Base-by-base conservation (phyloP, 2,113 vertebrate genomes). In the Paedocypris sp. region DNA sequence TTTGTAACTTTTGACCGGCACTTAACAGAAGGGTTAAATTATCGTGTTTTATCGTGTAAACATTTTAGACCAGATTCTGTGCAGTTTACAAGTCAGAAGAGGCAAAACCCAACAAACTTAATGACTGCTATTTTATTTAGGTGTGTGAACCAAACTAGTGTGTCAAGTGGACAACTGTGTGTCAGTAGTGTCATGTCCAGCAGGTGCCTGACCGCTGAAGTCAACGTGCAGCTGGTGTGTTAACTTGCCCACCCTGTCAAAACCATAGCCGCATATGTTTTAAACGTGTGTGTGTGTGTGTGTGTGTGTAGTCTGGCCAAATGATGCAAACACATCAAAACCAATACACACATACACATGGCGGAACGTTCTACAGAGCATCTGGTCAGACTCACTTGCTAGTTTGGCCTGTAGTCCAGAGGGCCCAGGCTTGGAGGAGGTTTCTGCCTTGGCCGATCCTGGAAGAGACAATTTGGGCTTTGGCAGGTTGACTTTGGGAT, bases 401-500 rank as follows among this genome's bases (percentile, higher is more conserved):
- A 98, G 85, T 86, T 98, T 98, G 83, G 95, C 95, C 83, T 98
- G 95, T 72, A 98, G 85, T 91, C 95, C 95, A 68, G 94, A 98
- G 73, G 95, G 95, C 85, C 95, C 95, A 86, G 95, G 92, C 88
- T 98, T 98, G 79, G 92, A 93, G 76, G 95, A 92, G 68, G 91
- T 83, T 81, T 98, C 95, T 8, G 92, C 88, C 78, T 98, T 98
- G 74, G 95, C 96, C 77, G 95, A 94, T 77, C 92, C 92, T 51
- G 93, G 92, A 66, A 98, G 88, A 84, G 95, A 92, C 83, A 98
- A 89, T 88, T 96, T 97, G 79, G 95, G 91, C 90, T 98, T 98
- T 86, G 94, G 90, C 78, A 98, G 87, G 82, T 92, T 98, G 77
- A 98, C 93, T 90, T 97, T 98, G 47, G 95, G 90, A 82, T 91